Percentiles rank a stretch among this genome's conserved stretches.
Evolutionary conservation across 1,140 invertebrate species (phyloP).

Genomic region (Trichogramma pretiosum): DNA sequence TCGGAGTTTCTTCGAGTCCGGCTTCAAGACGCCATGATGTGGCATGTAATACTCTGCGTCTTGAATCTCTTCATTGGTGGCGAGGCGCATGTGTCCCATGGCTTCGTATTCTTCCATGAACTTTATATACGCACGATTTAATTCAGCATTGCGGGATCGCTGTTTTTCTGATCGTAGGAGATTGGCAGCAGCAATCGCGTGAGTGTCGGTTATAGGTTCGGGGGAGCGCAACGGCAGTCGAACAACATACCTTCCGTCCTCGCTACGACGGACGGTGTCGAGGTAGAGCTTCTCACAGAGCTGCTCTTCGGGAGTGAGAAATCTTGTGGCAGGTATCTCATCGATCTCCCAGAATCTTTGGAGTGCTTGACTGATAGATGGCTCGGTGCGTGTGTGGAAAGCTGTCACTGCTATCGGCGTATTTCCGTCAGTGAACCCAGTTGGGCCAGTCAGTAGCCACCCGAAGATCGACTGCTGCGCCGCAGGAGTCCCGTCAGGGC

Average conservation of each 20-base stretch:
- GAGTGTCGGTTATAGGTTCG: neutral
- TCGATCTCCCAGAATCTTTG: neutral
- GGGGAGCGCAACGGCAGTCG: neutral
- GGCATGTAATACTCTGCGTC: neutral
- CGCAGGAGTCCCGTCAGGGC: neutral
- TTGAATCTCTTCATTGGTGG: neutral
- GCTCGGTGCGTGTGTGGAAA: too few relatives aligned
- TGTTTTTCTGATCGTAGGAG: neutral
- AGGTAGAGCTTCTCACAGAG: neutral
- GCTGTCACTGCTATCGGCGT: too few relatives aligned
- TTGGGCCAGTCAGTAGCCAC: neutral
- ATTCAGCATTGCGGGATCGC: neutral
- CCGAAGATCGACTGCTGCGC: neutral
- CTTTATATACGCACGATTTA: neutral
- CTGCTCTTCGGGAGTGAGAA: neutral
- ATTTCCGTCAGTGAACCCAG: neutral
- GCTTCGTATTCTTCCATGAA: neutral
- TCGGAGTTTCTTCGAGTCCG: neutral
- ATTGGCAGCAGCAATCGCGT: neutral
- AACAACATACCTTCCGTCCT: neutral
- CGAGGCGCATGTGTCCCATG: neutral
- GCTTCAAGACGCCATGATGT: neutral
- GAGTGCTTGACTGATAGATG: too few relatives aligned
- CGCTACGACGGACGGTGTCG: neutral
- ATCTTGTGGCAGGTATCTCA: neutral